Evolutionary conservation across 2,797 vertebrate species (phyloP).

Genomic region (Macropus fuliginosus): DNA sequence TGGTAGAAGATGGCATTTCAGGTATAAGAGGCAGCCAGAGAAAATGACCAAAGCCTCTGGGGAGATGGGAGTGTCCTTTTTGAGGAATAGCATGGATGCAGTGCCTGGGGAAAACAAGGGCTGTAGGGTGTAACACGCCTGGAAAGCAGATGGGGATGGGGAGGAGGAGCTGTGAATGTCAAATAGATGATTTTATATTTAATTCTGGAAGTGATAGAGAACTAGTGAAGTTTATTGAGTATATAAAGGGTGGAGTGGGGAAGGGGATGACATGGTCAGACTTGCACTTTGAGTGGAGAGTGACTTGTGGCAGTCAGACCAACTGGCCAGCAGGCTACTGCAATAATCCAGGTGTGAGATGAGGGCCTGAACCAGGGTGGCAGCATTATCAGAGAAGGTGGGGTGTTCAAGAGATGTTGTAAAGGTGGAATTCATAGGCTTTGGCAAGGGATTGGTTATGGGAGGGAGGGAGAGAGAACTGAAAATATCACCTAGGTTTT

Average conservation of each 20-base stretch:
- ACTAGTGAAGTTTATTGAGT: background rate
- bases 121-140: background rate
- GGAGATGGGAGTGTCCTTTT: background rate
- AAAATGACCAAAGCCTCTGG: background rate
- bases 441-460: background rate
- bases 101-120: background rate
- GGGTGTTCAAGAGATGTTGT: background rate
- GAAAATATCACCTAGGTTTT: background rate
- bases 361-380: background rate
- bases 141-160: background rate
- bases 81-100: background rate
- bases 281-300: background rate
- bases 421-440: background rate
- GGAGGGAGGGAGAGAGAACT: background rate
- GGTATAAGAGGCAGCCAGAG: background rate
- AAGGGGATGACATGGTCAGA: background rate
- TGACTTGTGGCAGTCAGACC: background rate
- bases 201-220: background rate
- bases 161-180: background rate
- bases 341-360: background rate
- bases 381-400: background rate
- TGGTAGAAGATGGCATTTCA: background rate
- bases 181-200: background rate
- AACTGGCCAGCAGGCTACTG: background rate
- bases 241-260: background rate